Evolutionary conservation across 1,140 invertebrate genomes (phyloP).

Genomic region (Drosophila varians): DNA sequence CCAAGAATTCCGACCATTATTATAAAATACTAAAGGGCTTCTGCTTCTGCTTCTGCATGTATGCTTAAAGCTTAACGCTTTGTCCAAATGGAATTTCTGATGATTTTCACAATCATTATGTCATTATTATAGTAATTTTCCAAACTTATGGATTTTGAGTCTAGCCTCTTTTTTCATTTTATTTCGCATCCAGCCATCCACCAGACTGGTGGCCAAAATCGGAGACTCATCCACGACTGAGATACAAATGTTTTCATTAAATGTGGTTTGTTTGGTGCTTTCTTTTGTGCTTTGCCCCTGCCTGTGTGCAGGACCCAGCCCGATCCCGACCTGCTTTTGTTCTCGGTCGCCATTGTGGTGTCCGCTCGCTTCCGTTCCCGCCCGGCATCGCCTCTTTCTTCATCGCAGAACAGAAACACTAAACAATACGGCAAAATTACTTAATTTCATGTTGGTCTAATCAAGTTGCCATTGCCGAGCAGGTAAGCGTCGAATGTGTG

Average conservation of each 20-base stretch:
- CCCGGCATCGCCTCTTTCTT: not conserved
- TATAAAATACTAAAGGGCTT: slow-evolving; percentile 15
- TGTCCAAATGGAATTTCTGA: slow-evolving; percentile 10
- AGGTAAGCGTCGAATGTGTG: slow-evolving; percentile 38
- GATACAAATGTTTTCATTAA: slow-evolving; percentile 61
- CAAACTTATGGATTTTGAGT: not conserved
- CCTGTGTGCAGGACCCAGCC: not conserved
- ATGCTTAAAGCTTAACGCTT: slow-evolving; percentile 2
- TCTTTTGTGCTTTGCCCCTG: slow-evolving; percentile 29
- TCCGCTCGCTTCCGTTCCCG: slow-evolving; percentile 1
- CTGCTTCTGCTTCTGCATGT: no score
- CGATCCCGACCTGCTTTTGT: slow-evolving; percentile 20
- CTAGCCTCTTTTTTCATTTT: slow-evolving; percentile 1
- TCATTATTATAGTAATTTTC: not conserved
- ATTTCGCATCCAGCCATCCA: not conserved
- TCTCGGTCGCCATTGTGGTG: slow-evolving; percentile 50
- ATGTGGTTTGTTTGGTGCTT: slow-evolving; percentile 55
- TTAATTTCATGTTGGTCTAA: slow-evolving; percentile 81
- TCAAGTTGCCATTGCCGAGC: slow-evolving; percentile 72
- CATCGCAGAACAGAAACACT: slow-evolving; percentile 50
- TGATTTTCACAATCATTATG: not conserved
- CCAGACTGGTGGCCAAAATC: not conserved
- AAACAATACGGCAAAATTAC: slow-evolving; percentile 75
- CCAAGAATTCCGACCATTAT: slow-evolving; percentile 17
- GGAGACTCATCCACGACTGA: slow-evolving; percentile 28